A percentile compares a stretch with the other conserved stretches of the same genome.
Evolutionary conservation across 1,140 invertebrate species (phyloP).

Genomic region (Ceratitis capitata): DNA sequence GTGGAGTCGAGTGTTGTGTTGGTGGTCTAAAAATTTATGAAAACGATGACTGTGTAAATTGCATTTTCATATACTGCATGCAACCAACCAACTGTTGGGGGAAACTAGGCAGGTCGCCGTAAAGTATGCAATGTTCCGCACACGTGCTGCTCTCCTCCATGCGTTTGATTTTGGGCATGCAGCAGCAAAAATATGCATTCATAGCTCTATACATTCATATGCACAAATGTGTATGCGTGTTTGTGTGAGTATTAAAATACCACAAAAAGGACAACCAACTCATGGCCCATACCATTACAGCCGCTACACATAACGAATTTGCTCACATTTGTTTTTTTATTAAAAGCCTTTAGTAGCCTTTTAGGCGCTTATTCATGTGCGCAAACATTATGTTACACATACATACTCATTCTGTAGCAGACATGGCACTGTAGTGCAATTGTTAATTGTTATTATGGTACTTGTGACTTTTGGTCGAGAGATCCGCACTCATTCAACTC

Average conservation of each 20-base stretch:
- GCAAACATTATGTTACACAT: background rate
- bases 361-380: background rate
- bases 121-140: slow-evolving; percentile 12
- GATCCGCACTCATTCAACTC: no score
- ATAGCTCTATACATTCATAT: background rate
- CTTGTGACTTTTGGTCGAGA: slow-evolving; percentile 22
- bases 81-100: background rate
- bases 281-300: background rate
- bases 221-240: background rate
- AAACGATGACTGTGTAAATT: slow-evolving; percentile 28
- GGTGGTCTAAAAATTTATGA: background rate
- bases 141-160: background rate
- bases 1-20: background rate
- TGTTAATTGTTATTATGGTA: slow-evolving; percentile 1
- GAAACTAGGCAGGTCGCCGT: background rate
- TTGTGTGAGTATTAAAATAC: slow-evolving; percentile 37
- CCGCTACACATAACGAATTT: background rate
- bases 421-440: background rate
- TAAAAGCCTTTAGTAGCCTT: background rate
- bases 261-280: slow-evolving; percentile 38
- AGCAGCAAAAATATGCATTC: background rate
- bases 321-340: slow-evolving; percentile 13
- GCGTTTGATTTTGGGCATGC: background rate
- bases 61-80: slow-evolving; percentile 29
- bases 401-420: background rate